These are phyloP conservation scores for Phrynocephalus guinanensis DNA, from an alignment of 2,797 vertebrate genomes.

Conservation along the genomic window DNA sequence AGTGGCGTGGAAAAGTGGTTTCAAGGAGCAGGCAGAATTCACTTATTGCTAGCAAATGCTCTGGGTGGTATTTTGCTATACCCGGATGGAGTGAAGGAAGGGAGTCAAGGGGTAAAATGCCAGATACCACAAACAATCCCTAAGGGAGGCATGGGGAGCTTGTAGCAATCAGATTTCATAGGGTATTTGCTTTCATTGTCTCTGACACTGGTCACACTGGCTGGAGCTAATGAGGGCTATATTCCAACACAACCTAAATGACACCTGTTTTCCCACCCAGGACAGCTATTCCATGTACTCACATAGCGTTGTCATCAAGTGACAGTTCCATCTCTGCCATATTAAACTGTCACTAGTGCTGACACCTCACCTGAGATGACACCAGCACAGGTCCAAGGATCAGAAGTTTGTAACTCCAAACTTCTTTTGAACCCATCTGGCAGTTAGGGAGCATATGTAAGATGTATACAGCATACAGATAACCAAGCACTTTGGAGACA, in stretches of 20 bases:
- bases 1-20: neutral
- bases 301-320: neutral
- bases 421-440: too few relatives aligned
- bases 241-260: neutral
- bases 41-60: neutral
- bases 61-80: neutral
- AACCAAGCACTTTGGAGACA: neutral
- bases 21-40: neutral
- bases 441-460: neutral
- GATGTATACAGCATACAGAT: neutral
- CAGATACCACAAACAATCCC: neutral
- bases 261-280: neutral
- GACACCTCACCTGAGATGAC: neutral
- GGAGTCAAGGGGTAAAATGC: neutral
- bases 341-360: neutral
- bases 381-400: neutral
- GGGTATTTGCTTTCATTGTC: neutral
- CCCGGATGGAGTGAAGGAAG: neutral
- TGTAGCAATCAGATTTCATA: neutral
- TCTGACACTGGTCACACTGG: neutral
- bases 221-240: neutral
- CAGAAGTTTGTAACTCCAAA: neutral
- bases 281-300: neutral
- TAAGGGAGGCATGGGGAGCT: neutral
- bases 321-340: neutral